A percentile compares a stretch with the other conserved stretches of the same genome.
Evolutionary conservation across 2,797 vertebrate genomes (phyloP).

Genomic region (Anableps anableps): DNA sequence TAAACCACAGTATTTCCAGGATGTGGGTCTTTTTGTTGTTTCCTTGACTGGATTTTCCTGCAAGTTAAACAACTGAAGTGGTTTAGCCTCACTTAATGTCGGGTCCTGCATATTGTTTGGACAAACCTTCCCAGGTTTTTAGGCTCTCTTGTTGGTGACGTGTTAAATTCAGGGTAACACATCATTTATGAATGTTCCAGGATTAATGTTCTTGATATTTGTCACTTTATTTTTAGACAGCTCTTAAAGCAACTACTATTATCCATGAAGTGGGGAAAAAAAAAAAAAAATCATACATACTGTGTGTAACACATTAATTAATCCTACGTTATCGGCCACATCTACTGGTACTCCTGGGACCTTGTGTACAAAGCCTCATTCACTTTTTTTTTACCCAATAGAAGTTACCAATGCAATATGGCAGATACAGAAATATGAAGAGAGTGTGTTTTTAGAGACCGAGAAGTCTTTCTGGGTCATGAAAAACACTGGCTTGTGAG

Average conservation of each 20-base stretch:
- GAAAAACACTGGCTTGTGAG: not conserved
- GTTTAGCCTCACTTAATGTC: not conserved
- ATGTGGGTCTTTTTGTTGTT: slow-evolving; percentile 4
- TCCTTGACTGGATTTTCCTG: slow-evolving; percentile 21
- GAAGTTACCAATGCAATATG: not conserved
- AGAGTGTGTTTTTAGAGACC: not conserved
- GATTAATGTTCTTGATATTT: not conserved
- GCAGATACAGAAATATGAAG: not conserved
- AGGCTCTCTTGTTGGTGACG: not conserved
- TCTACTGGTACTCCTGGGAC: no score
- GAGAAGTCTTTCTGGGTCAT: not conserved
- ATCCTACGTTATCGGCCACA: no score
- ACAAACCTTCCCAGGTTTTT: not conserved
- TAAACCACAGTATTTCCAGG: not conserved
- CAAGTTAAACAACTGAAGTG: not conserved
- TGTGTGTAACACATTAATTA: no score
- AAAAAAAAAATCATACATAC: no score
- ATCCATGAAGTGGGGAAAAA: no score
- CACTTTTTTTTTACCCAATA: not conserved
- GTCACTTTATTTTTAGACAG: not conserved
- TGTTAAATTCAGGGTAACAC: not conserved
- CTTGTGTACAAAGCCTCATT: no score
- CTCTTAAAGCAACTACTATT: not conserved
- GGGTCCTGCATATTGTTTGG: not conserved
- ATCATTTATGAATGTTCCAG: not conserved